phyloP scores from a whole-genome alignment of 1,140 invertebrate genomes.

The Nixonia krombeini region DNA sequence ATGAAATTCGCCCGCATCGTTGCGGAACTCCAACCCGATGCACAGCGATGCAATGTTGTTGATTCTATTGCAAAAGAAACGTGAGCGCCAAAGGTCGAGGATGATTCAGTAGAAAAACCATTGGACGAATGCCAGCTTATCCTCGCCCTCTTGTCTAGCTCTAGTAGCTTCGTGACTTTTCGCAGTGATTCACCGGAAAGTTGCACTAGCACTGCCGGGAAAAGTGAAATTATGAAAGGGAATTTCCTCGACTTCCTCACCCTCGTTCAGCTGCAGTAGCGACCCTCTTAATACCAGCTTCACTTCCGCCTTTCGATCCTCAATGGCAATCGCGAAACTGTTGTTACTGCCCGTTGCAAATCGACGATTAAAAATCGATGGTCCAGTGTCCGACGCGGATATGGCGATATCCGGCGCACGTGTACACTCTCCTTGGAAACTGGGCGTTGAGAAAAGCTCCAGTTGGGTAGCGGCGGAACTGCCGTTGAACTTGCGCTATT shows the following conservation, averaged over 20 bases:
- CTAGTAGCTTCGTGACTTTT: constrained; percentile 30
- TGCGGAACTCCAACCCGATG: too few relatives aligned
- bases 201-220: constrained; percentile 32
- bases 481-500: constrained; percentile 58
- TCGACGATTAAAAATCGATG: too few relatives aligned
- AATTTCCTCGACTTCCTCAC: too few relatives aligned
- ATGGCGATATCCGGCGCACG: constrained; percentile 13
- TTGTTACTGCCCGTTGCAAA: too few relatives aligned
- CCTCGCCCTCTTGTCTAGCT: constrained; percentile 14
- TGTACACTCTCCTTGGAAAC: constrained; percentile 1
- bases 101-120: constrained; percentile 34
- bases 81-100: constrained; percentile 31
- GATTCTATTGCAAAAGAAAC: constrained; percentile 27
- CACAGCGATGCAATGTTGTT: too few relatives aligned
- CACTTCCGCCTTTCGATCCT: too few relatives aligned
- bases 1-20: too few relatives aligned
- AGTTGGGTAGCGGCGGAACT: constrained; percentile 21
- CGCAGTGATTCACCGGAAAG: constrained; percentile 30
- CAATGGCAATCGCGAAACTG: too few relatives aligned
- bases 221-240: constrained; percentile 19
- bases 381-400: too few relatives aligned
- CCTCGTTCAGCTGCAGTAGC: too few relatives aligned
- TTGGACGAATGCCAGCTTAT: constrained; percentile 45
- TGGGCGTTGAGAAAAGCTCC: constrained; percentile 5
- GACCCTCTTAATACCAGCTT: too few relatives aligned